These are phyloP conservation scores for Podarcis siculus DNA, from an alignment of 2,797 vertebrate genomes.

Conservation along the genomic window DNA sequence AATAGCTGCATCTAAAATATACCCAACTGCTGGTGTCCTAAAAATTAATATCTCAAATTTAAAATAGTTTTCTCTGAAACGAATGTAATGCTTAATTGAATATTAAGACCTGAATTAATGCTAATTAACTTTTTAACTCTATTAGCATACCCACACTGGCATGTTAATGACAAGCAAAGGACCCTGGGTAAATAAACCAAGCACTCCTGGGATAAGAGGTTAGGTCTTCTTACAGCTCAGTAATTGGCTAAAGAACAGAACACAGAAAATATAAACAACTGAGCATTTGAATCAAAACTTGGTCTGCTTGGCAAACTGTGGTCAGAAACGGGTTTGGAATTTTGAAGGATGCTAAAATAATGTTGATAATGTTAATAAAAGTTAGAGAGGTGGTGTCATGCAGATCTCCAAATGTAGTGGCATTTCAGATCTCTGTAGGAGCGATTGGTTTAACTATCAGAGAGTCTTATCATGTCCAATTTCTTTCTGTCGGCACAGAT, in stretches of 20 bases:
- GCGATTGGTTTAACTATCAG: background rate
- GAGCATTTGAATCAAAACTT: background rate
- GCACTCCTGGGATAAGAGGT: no score
- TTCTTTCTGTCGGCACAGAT: background rate
- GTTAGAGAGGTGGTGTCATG: background rate
- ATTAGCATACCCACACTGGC: no score
- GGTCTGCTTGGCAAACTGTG: background rate
- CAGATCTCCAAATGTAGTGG: background rate
- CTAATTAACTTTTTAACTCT: no score
- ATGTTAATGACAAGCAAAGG: no score
- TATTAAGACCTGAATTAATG: no score
- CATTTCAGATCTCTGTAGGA: background rate
- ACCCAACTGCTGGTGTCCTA: no score
- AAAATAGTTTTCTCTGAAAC: no score
- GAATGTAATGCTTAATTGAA: no score
- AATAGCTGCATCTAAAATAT: no score
- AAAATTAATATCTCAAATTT: no score
- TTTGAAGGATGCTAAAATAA: background rate
- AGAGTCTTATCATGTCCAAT: background rate
- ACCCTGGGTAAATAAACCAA: no score
- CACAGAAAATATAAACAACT: background rate
- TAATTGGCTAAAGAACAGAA: background rate
- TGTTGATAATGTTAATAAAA: background rate
- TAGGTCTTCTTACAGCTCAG: no score
- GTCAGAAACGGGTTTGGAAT: background rate